A percentile compares a stretch with the other conserved stretches of the same genome.
Evolutionary conservation across 2,888 invertebrate species (phyloP).

Genomic region (Cheilosia variabilis): DNA sequence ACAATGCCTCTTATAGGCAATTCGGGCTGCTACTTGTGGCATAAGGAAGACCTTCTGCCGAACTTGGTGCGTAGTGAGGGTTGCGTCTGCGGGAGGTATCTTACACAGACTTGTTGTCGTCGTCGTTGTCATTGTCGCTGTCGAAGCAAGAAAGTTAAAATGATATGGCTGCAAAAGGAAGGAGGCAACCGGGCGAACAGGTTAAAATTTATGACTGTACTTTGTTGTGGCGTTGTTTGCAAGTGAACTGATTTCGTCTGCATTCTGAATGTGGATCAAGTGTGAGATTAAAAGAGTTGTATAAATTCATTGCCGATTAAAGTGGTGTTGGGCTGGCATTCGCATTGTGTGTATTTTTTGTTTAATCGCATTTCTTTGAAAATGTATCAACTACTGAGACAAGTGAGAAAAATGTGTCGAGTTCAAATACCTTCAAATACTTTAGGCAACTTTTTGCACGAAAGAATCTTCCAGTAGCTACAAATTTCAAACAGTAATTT

Average conservation of each 20-base stretch:
- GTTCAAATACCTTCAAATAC: too few relatives aligned
- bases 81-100: not conserved
- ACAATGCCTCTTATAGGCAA: slow-evolving; percentile 29
- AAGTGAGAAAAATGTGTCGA: too few relatives aligned
- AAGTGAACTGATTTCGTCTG: slow-evolving; percentile 10
- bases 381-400: too few relatives aligned
- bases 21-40: not conserved
- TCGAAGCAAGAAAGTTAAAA: slow-evolving; percentile 20
- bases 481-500: too few relatives aligned
- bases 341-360: too few relatives aligned
- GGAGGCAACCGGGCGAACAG: slow-evolving; percentile 1
- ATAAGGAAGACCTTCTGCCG: slow-evolving; percentile 30
- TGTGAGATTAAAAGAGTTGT: not conserved
- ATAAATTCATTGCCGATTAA: not conserved
- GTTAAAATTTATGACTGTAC: slow-evolving; percentile 18
- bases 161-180: not conserved
- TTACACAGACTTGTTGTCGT: slow-evolving; percentile 9
- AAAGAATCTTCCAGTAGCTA: too few relatives aligned
- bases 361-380: too few relatives aligned
- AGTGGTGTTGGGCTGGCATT: too few relatives aligned
- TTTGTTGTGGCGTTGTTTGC: slow-evolving; percentile 19
- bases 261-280: not conserved
- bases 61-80: not conserved
- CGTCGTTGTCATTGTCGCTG: slow-evolving; percentile 4
- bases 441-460: too few relatives aligned